Evolutionary conservation across 1,140 invertebrate species (phyloP).

Genomic region (Ceratina calcarata): DNA sequence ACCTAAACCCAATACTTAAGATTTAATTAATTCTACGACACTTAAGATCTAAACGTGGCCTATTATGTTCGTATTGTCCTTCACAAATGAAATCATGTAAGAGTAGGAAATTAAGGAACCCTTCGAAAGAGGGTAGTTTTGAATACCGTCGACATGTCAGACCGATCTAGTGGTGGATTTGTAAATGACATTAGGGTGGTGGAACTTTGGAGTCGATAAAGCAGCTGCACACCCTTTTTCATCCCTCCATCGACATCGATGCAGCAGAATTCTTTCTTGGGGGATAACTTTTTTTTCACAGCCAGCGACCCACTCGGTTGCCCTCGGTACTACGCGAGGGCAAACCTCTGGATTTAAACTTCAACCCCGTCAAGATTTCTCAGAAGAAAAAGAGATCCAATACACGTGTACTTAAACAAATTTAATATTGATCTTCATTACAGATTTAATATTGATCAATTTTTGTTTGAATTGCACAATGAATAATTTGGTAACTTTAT

Average conservation of each 20-base stretch:
- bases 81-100: background rate
- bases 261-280: conserved; percentile 73
- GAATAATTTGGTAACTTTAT: background rate
- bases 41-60: background rate
- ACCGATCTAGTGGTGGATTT: conserved; percentile 72
- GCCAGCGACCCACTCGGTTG: conserved; percentile 51
- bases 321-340: conserved; percentile 44
- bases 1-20: background rate
- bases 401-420: too few species aligned
- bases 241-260: conserved; percentile 68
- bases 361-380: background rate
- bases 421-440: too few species aligned
- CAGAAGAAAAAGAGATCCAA: background rate
- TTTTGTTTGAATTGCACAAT: background rate
- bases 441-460: background rate
- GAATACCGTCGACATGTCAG: conserved; percentile 52
- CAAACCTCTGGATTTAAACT: too few species aligned
- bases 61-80: background rate
- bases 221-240: conserved; percentile 61
- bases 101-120: background rate
- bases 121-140: background rate
- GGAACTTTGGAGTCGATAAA: conserved; percentile 70
- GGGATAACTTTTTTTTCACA: conserved; percentile 71
- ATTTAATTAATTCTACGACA: background rate
- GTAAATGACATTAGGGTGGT: conserved; percentile 62